A percentile compares a stretch with the other conserved stretches of the same genome.
These are phyloP conservation scores for Caenorhabditis zanzibari DNA, from an alignment of 2,888 invertebrate species.

Conservation along the genomic window DNA sequence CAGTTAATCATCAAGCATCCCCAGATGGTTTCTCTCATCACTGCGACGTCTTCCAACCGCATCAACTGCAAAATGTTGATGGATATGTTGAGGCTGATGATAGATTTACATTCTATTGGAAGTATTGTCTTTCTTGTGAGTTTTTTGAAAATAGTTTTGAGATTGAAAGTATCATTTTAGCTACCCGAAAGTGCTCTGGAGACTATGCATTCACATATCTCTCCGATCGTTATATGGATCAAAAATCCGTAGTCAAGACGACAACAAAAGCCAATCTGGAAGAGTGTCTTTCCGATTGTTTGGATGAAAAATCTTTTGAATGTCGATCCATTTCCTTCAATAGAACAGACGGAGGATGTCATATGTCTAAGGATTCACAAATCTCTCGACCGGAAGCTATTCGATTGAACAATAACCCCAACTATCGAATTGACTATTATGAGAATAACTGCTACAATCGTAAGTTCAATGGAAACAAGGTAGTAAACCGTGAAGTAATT, in stretches of 20 bases:
- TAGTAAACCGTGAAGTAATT: neutral
- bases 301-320: conserved; percentile 78
- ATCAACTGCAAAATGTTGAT: conserved; percentile 81
- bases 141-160: conserved; percentile 1
- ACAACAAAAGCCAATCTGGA: conserved; percentile 75
- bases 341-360: conserved; percentile 82
- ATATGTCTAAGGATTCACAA: conserved; percentile 82
- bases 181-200: conserved; percentile 78
- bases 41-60: conserved; percentile 82
- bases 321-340: conserved; percentile 83
- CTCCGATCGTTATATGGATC: conserved; percentile 83
- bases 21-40: conserved; percentile 80
- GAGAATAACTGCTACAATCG: conserved; percentile 83
- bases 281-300: conserved; percentile 81
- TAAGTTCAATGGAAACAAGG: conserved; percentile 61
- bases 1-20: conserved; percentile 82
- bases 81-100: conserved; percentile 83
- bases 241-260: conserved; percentile 72
- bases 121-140: conserved; percentile 82
- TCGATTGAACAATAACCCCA: conserved; percentile 83
- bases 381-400: conserved; percentile 82
- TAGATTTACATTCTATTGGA: conserved; percentile 83
- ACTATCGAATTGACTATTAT: conserved; percentile 83
- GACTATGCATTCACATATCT: conserved; percentile 83
- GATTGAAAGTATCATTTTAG: conserved; percentile 70